A percentile compares a stretch with the other conserved stretches of the same genome.
Evolutionary conservation across 2,888 invertebrate genomes (phyloP).

Genomic region (Syritta pipiens): DNA sequence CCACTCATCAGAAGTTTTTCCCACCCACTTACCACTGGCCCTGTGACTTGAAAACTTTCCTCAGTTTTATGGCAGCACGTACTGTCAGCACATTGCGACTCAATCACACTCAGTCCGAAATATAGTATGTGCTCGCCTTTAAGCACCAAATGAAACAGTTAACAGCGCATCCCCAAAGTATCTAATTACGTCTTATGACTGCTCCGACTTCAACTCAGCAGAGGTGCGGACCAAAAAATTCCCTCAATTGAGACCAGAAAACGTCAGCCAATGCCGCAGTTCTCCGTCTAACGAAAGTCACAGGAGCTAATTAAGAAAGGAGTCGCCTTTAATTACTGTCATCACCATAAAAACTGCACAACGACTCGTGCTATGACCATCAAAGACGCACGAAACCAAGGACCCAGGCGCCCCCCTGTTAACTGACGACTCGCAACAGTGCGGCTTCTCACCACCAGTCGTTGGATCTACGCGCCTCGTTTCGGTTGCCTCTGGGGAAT

Average conservation of each 20-base stretch:
- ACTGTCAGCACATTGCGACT: background rate
- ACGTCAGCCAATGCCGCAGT: background rate
- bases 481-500: background rate
- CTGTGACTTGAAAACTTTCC: background rate
- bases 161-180: slow-evolving; percentile 38
- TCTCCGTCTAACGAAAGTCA: slow-evolving; percentile 29
- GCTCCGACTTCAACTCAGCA: slow-evolving; percentile 13
- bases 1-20: background rate
- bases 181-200: slow-evolving; percentile 35
- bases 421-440: slow-evolving; percentile 24
- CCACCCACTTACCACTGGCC: slow-evolving; percentile 2
- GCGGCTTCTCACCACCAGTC: slow-evolving; percentile 19
- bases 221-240: slow-evolving; percentile 8
- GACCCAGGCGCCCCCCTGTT: slow-evolving; percentile 15
- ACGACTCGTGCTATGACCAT: slow-evolving; percentile 30
- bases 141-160: slow-evolving; percentile 36
- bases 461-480: too few species aligned
- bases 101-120: background rate
- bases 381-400: too few species aligned
- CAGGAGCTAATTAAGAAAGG: slow-evolving; percentile 51
- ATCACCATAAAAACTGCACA: slow-evolving; percentile 46
- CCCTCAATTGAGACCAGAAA: background rate
- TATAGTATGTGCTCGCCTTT: background rate
- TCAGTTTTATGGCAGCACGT: slow-evolving; percentile 26
- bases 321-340: slow-evolving; percentile 49